These are phyloP conservation scores for Octonoba sinensis DNA, from an alignment of 2,888 invertebrate species.

Conservation along the genomic window DNA sequence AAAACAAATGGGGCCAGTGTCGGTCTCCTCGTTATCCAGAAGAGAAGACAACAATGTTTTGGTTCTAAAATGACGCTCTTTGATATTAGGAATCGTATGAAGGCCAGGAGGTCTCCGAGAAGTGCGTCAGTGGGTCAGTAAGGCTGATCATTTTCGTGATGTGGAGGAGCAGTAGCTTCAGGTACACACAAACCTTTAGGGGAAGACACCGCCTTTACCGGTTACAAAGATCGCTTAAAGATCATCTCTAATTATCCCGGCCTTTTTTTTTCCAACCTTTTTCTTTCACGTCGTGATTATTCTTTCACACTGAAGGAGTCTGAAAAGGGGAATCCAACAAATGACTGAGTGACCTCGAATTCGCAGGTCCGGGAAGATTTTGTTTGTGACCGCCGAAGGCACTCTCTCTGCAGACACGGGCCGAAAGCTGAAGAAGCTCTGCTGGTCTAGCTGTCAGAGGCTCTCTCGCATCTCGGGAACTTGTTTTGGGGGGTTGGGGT, in stretches of 20 bases:
- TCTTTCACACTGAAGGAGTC: constrained; percentile 27
- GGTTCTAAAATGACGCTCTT: constrained; percentile 30
- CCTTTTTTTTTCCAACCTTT: constrained; percentile 9
- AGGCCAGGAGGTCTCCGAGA: constrained; percentile 39
- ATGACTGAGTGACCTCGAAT: constrained; percentile 48
- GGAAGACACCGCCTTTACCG: constrained; percentile 32
- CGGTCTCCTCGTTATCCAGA: constrained; percentile 46
- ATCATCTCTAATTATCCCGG: constrained; percentile 28
- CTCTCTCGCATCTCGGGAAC: not conserved
- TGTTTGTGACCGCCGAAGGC: constrained; percentile 17
- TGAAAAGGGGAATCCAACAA: constrained; percentile 24
- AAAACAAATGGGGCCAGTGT: constrained; percentile 20
- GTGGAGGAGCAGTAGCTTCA: constrained; percentile 45
- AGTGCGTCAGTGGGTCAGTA: constrained; percentile 62
- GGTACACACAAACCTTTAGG: constrained; percentile 29
- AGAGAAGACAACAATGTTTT: constrained; percentile 35
- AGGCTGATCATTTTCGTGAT: constrained; percentile 38
- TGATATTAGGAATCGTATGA: constrained; percentile 35
- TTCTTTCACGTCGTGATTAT: constrained; percentile 13
- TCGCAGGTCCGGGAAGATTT: constrained; percentile 47
- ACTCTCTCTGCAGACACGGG: constrained; percentile 17
- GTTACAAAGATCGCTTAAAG: constrained; percentile 24
- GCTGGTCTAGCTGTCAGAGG: not conserved
- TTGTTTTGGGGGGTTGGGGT: not conserved
- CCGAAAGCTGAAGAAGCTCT: constrained; percentile 13